Evolutionary conservation across 1,140 invertebrate genomes (phyloP), one percentile per base, ranked within the genome.

Genomic region (Aphelenchoides besseyi): DNA sequence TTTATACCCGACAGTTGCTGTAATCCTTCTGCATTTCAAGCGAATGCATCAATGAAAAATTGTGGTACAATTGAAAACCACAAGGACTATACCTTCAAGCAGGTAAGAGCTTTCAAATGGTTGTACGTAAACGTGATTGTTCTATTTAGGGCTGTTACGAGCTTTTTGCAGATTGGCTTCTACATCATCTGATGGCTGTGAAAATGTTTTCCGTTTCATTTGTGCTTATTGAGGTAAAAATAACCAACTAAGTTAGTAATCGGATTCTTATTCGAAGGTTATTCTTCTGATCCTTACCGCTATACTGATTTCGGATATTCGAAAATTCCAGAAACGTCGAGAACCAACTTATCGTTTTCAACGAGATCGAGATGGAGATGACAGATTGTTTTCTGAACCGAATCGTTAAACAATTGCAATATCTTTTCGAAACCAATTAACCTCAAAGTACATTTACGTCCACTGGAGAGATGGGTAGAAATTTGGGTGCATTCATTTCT

Each of bases 1-100:
- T 82, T 83, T 68, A 79, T 83, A 3, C 81, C 80, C 3, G 80
- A 82, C 57, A 82, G 80, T 66, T 82, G 80, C 57, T 82, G 80
- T 66, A 72, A 83, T 59, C 9, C 36, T 5, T 5, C 18, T 0
- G 41, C 53, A 23, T 83, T 83, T 63, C 68, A 68, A 23, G 36
- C 59, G 5, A 37, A 70, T 30, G 68, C 69, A 52, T 48, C 74
- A n/a, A 79, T 80, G 57, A 32, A 55, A 2, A 82, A 82, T 59
- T 82, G 80, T 75, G 80, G 80, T 3, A 81, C 79, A 66, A 68
- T 69, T 41, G 48, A 52, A 55, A 68, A 67, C 9, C 16, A 73
- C 52, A 5, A 55, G 1, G 3, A 53, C 12, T 8, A 64, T n/a
- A 61, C 67, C 33, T 82, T 70, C 52, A 70, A 74, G 41, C 62